Evolutionary conservation across 2,113 vertebrate species (phyloP).

Genomic region (Siphamia tubifer): DNA sequence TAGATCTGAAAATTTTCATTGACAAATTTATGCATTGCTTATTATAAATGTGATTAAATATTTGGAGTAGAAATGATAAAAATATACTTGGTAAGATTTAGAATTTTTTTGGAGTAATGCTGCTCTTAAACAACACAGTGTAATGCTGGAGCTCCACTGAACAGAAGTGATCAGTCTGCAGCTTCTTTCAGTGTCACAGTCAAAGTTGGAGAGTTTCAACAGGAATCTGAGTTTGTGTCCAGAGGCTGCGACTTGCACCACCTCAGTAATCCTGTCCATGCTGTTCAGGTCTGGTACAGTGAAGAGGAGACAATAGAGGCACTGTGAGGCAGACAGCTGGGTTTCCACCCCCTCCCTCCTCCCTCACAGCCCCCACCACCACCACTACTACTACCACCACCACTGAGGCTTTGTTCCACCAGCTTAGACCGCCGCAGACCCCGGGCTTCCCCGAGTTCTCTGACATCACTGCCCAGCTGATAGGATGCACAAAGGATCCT

Average conservation of each 20-base stretch:
- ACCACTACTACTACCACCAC: slow-evolving; percentile 19
- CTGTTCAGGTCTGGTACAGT: slow-evolving; percentile 44
- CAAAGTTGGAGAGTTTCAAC: slow-evolving; percentile 8
- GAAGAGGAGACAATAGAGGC: slow-evolving; percentile 59
- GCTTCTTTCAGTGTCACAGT: not conserved
- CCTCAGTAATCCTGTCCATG: slow-evolving; percentile 30
- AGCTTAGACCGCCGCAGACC: slow-evolving; percentile 30
- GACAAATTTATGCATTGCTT: no score
- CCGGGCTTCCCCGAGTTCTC: slow-evolving; percentile 60
- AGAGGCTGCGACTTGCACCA: slow-evolving; percentile 20
- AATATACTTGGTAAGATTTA: no score
- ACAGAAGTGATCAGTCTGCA: not conserved
- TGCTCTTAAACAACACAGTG: no score
- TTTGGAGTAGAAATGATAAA: no score
- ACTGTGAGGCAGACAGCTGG: slow-evolving; percentile 64
- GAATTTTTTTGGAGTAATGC: no score
- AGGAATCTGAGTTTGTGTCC: slow-evolving; percentile 11
- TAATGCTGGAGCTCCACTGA: no score
- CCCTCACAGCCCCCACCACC: slow-evolving; percentile 15
- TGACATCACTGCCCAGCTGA: slow-evolving; percentile 77
- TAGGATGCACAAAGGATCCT: slow-evolving; percentile 43
- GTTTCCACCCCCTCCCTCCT: slow-evolving; percentile 29
- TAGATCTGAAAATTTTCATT: no score
- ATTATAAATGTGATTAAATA: no score
- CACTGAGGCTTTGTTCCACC: slow-evolving; percentile 53